Conservation (phyloP, 2,113 vertebrate species). For the Rhagologus leucostigma region DNA sequence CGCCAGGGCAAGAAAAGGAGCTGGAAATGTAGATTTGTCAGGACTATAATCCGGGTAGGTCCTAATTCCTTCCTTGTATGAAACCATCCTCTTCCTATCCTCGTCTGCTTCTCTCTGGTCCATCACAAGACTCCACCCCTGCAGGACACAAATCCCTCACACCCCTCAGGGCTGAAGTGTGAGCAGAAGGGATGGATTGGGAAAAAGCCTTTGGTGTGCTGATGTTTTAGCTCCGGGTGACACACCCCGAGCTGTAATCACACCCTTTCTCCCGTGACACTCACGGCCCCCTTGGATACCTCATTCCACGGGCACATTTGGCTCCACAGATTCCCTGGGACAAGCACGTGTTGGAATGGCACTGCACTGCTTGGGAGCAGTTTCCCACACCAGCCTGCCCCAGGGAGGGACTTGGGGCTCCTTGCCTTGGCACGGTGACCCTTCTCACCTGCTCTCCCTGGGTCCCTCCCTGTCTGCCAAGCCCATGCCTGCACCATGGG, state of each 20-base stretch:
- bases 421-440: not conserved
- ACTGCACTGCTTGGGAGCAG: not conserved
- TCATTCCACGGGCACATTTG: not conserved
- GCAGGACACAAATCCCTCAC: not conserved
- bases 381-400: not conserved
- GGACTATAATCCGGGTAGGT: slow-evolving; percentile 12
- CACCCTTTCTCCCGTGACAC: not conserved
- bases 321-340: not conserved
- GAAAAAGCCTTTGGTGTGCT: not conserved
- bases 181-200: not conserved
- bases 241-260: not conserved
- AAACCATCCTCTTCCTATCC: not conserved
- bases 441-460: not conserved
- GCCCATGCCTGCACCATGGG: not conserved
- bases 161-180: not conserved
- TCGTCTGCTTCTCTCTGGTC: not conserved
- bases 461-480: not conserved
- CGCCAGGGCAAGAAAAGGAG: not conserved
- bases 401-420: not conserved
- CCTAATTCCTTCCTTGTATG: not conserved
- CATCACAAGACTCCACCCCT: not conserved
- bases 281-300: not conserved
- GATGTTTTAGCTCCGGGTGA: not conserved
- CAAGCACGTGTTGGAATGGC: fast-evolving
- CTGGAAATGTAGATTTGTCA: not conserved